phyloP scores from a whole-genome alignment of 2,113 vertebrate genomes.

The Charina bottae region DNA sequence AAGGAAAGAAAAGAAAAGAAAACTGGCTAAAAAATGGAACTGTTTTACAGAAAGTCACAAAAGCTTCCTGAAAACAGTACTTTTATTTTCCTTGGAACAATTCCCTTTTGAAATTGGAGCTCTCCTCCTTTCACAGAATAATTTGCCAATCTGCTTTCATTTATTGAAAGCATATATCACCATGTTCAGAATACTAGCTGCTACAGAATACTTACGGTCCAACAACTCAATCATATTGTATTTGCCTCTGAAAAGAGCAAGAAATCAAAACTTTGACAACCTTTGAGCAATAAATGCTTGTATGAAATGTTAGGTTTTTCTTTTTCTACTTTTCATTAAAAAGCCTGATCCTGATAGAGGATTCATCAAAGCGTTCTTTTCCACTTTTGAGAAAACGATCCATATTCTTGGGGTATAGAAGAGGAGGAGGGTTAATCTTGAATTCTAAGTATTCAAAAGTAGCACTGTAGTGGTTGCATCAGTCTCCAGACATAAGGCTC shows the following conservation, averaged over 20 bases:
- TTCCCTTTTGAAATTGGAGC: background rate
- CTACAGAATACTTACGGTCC: background rate
- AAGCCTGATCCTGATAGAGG: background rate
- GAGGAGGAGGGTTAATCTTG: background rate
- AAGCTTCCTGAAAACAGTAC: background rate
- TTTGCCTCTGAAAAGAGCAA: background rate
- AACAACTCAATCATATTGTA: background rate
- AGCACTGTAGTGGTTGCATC: background rate
- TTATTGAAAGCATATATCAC: background rate
- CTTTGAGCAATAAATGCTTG: background rate
- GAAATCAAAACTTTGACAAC: slow-evolving; percentile 10
- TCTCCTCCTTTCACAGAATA: background rate
- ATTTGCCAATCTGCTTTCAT: background rate
- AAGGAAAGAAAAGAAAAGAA: background rate
- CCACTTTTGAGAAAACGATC: background rate
- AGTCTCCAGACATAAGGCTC: slow-evolving; percentile 5
- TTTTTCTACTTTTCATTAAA: background rate
- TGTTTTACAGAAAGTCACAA: background rate
- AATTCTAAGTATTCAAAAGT: slow-evolving; percentile 1
- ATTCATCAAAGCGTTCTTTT: background rate
- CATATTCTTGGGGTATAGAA: background rate
- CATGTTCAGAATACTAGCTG: background rate
- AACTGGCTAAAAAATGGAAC: background rate
- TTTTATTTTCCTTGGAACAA: background rate
- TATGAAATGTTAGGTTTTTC: background rate